These are phyloP conservation scores for Bombus vancouverensis DNA, from an alignment of 1,140 invertebrate species.

Conservation along the genomic window DNA sequence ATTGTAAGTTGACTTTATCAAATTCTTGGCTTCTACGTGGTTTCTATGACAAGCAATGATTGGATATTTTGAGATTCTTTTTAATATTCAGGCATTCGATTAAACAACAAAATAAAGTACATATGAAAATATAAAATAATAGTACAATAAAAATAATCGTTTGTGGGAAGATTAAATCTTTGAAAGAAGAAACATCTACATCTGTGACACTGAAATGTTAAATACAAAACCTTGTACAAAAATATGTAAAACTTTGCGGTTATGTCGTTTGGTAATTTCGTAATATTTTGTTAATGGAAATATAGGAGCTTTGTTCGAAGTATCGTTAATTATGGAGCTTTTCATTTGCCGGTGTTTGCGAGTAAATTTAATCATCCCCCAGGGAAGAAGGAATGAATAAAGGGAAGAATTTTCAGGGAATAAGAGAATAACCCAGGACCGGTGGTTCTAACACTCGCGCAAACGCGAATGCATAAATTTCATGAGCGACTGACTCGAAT, in stretches of 20 bases:
- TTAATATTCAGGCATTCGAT: no score
- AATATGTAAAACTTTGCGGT: no score
- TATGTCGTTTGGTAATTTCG: background rate
- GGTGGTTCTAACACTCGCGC: background rate
- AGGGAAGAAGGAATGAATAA: background rate
- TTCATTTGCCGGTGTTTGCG: background rate
- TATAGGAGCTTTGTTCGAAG: background rate
- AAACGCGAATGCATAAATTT: conserved; percentile 28
- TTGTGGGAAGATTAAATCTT: background rate
- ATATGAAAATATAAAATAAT: no score
- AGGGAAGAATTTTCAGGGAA: background rate
- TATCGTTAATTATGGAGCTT: background rate
- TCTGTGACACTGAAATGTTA: no score
- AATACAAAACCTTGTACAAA: no score
- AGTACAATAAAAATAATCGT: no score
- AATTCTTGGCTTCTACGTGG: no score
- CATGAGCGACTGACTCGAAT: conserved; percentile 23
- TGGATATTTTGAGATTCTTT: accelerated
- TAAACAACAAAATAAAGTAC: no score
- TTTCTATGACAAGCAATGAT: no score
- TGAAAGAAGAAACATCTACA: background rate
- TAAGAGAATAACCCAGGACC: background rate
- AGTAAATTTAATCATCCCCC: conserved; percentile 10
- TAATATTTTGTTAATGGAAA: background rate
- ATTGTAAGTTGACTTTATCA: no score